Evolutionary conservation across 2,888 invertebrate species (phyloP).

Genomic region (Nycteola revayana): DNA sequence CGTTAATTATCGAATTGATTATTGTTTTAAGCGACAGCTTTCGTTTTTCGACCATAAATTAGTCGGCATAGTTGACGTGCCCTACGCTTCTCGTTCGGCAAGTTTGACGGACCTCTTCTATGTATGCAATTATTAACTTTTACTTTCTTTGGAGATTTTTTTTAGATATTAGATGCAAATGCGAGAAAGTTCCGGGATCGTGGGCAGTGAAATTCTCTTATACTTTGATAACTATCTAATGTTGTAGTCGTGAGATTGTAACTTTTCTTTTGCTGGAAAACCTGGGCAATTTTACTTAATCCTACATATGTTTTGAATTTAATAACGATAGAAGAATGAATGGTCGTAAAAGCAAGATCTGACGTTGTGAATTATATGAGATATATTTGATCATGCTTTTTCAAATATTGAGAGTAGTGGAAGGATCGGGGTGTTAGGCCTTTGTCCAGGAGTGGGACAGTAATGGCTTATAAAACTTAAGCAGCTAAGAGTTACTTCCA

Average conservation of each 20-base stretch:
- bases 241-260: slow-evolving; percentile 4
- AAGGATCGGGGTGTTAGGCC: too few species aligned
- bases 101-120: slow-evolving; percentile 39
- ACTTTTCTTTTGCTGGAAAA: slow-evolving; percentile 4
- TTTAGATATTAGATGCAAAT: slow-evolving; percentile 42
- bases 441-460: too few species aligned
- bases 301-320: too few species aligned
- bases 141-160: slow-evolving; percentile 49
- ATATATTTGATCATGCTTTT: too few species aligned
- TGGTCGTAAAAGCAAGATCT: too few species aligned
- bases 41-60: slow-evolving; percentile 14
- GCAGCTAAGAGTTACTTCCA: too few species aligned
- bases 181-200: slow-evolving; percentile 55
- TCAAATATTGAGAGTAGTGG: too few species aligned
- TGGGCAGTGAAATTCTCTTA: slow-evolving; percentile 35
- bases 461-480: too few species aligned
- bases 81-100: slow-evolving; percentile 29
- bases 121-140: slow-evolving; percentile 64
- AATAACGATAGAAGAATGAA: too few species aligned
- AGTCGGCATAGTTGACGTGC: slow-evolving; percentile 21
- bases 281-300: too few species aligned
- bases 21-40: slow-evolving; percentile 22
- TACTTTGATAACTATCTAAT: slow-evolving; percentile 16
- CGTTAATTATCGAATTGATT: slow-evolving; percentile 10
- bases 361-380: too few species aligned